Percentiles rank a stretch among this genome's conserved stretches.
Conservation (phyloP, 2,113 vertebrate genomes). For the Mastomys natalensis region DNA sequence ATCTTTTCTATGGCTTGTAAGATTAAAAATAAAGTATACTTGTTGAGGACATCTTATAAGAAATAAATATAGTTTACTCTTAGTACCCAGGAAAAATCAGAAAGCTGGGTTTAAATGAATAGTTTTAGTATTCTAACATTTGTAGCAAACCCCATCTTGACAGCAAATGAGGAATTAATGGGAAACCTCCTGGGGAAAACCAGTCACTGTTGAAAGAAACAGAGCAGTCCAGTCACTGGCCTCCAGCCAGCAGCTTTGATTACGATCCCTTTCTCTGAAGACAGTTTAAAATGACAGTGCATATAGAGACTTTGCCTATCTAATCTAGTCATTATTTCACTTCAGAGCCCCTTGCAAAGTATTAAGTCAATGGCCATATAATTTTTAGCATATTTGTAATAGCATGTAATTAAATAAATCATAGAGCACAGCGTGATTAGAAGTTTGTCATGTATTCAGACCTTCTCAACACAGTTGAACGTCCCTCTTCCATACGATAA, state of each 20-base stretch:
- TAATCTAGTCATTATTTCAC: conserved; percentile 61
- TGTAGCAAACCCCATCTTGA: conserved; percentile 34
- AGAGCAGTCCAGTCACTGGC: conserved; percentile 41
- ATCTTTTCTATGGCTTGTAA: background rate
- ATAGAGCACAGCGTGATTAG: conserved; percentile 51
- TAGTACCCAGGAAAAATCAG: background rate
- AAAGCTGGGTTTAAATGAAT: conserved; percentile 33
- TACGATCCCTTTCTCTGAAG: conserved; percentile 67
- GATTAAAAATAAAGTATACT: conserved; percentile 13
- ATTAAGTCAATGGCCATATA: conserved; percentile 64
- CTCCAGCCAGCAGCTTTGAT: conserved; percentile 64
- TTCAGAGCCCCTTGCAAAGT: conserved; percentile 72
- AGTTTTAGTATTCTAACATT: background rate
- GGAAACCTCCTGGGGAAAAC: conserved; percentile 65
- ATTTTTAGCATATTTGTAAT: conserved; percentile 65
- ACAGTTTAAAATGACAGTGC: conserved; percentile 67
- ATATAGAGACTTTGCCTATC: conserved; percentile 60
- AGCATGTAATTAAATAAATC: conserved; percentile 65
- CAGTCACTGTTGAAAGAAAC: conserved; percentile 72
- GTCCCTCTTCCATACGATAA: background rate
- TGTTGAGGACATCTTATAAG: background rate
- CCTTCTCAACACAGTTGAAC: conserved; percentile 33
- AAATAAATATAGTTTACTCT: background rate
- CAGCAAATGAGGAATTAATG: conserved; percentile 80
- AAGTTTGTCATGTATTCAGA: conserved; percentile 13